Percentiles rank a stretch among this genome's conserved stretches.
These are phyloP conservation scores for Cynocephalus volans DNA, from an alignment of 2,113 vertebrate species.

Conservation along the genomic window DNA sequence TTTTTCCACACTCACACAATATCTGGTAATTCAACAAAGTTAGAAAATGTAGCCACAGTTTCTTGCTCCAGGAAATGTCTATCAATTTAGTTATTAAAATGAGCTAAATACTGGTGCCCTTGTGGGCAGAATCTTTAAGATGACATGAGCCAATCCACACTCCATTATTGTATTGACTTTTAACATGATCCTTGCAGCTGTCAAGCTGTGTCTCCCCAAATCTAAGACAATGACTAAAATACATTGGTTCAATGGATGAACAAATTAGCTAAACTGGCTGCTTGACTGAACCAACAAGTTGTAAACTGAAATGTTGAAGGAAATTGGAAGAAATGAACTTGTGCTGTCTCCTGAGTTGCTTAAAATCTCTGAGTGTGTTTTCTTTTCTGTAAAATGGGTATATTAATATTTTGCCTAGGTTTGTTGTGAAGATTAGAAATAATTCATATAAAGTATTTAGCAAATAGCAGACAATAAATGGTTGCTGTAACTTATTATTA, in stretches of 20 bases:
- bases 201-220: conserved; percentile 3
- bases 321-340: neutral
- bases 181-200: neutral
- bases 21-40: neutral
- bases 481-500: neutral
- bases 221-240: conserved; percentile 12
- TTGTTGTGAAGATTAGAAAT: neutral
- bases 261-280: neutral
- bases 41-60: neutral
- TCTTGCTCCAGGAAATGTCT: conserved; percentile 35
- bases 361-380: neutral
- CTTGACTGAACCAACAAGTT: neutral
- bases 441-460: neutral
- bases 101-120: neutral
- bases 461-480: neutral
- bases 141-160: neutral
- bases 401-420: neutral
- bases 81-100: conserved; percentile 40
- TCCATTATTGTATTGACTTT: conserved; percentile 36
- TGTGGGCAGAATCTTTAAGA: conserved; percentile 12
- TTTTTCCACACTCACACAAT: neutral
- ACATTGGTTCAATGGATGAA: neutral
- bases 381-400: conserved; percentile 57
- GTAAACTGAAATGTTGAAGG: neutral
- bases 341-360: neutral